Evolutionary conservation across 1,140 invertebrate genomes (phyloP).

Genomic region (Cotesia glomerata): DNA sequence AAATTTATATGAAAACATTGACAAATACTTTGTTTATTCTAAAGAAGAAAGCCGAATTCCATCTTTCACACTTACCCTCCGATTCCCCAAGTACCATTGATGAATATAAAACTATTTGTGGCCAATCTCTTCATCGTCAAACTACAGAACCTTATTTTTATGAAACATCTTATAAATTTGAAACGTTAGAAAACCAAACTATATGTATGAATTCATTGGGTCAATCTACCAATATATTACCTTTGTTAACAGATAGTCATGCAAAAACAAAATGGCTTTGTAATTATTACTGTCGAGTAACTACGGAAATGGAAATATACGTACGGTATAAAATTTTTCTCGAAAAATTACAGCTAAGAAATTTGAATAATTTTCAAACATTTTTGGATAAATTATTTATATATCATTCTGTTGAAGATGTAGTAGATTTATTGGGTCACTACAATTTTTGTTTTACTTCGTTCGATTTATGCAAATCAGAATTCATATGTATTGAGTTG

Average conservation of each 20-base stretch:
- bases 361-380: neutral
- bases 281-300: neutral
- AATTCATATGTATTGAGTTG: constrained; percentile 2
- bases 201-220: neutral
- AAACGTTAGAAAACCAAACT: neutral
- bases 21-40: no score
- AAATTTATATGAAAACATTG: no score
- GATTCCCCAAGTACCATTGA: no score
- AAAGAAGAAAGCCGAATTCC: no score
- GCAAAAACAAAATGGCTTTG: neutral
- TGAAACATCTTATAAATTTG: neutral
- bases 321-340: neutral
- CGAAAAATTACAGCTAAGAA: neutral
- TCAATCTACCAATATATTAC: constrained; percentile 11
- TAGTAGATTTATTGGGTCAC: constrained; percentile 1
- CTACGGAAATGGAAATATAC: neutral
- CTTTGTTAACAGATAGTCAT: neutral
- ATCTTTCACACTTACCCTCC: no score
- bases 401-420: neutral
- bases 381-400: neutral
- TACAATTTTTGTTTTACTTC: neutral
- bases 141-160: constrained; percentile 14
- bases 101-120: neutral
- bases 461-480: neutral
- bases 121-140: neutral